A percentile compares a stretch with the other conserved stretches of the same genome.
These are phyloP conservation scores for Campopleginae sp. DNA, from an alignment of 2,888 invertebrate species.

Conservation along the genomic window DNA sequence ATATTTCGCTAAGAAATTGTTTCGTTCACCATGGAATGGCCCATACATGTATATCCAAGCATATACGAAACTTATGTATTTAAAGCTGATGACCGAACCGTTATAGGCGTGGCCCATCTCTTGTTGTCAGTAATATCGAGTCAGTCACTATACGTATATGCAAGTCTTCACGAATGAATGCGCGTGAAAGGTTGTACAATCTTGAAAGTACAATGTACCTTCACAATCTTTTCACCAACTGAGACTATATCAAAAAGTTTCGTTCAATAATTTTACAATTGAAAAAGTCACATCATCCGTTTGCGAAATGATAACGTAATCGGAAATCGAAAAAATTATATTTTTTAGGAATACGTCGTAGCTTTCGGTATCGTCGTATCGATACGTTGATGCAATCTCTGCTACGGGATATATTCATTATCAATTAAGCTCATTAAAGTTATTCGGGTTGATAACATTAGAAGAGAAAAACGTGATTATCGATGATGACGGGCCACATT, in stretches of 20 bases:
- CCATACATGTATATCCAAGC: background rate
- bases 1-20: background rate
- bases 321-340: background rate
- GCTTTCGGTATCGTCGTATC: background rate
- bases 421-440: background rate
- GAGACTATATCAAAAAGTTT: background rate
- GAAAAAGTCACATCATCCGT: background rate
- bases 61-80: slow-evolving; percentile 16
- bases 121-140: slow-evolving; percentile 30
- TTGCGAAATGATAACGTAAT: background rate
- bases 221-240: background rate
- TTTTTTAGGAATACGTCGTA: background rate
- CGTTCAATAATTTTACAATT: background rate
- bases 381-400: background rate
- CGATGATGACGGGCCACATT: background rate
- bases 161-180: background rate
- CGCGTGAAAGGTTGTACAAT: slow-evolving; percentile 1
- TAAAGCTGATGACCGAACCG: slow-evolving; percentile 36
- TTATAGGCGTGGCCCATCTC: slow-evolving; percentile 49
- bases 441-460: background rate
- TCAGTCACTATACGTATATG: slow-evolving; percentile 10
- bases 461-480: background rate
- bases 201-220: slow-evolving; percentile 3
- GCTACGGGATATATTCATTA: background rate
- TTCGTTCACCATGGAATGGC: background rate